phyloP scores from a whole-genome alignment of 2,113 vertebrate genomes.

The Potamarius usumacintae region DNA sequence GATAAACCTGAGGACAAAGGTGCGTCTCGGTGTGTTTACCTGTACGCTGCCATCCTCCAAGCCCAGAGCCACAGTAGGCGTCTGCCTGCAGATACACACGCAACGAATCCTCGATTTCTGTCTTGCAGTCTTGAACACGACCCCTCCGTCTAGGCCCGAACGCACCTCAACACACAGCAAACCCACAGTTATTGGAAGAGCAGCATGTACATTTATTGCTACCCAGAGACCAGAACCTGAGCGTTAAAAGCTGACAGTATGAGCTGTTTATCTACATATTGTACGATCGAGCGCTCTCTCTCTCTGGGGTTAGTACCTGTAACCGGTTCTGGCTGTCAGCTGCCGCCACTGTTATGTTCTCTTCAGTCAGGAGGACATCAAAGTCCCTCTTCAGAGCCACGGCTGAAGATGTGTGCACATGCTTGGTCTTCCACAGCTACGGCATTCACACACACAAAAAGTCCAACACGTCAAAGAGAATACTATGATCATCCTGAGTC shows the following conservation, averaged over 20 bases:
- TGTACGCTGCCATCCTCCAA: conserved; percentile 79
- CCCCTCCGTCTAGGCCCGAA: conserved; percentile 73
- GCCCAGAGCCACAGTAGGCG: conserved; percentile 77
- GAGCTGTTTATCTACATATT: background rate
- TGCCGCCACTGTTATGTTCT: conserved; percentile 78
- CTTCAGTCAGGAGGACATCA: conserved; percentile 80
- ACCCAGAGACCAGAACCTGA: background rate
- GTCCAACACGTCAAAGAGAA: too few species aligned
- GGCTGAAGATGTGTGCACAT: conserved; percentile 85
- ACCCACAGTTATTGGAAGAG: background rate
- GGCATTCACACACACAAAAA: conserved; percentile 18
- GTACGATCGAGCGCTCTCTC: background rate
- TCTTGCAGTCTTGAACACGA: conserved; percentile 76
- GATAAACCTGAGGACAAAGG: background rate
- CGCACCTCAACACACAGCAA: conserved; percentile 75
- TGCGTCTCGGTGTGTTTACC: conserved; percentile 70
- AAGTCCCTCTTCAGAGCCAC: conserved; percentile 84
- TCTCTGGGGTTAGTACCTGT: conserved; percentile 74
- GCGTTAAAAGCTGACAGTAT: background rate
- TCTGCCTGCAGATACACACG: conserved; percentile 77
- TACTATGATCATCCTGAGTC: too few species aligned
- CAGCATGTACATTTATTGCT: background rate
- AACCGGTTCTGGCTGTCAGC: conserved; percentile 84
- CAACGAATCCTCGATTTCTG: conserved; percentile 79
- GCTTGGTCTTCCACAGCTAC: conserved; percentile 91